Percentiles rank a stretch among this genome's conserved stretches.
These are phyloP conservation scores for Benthosema pterotum DNA, from an alignment of 2,797 vertebrate species.

Conservation along the genomic window DNA sequence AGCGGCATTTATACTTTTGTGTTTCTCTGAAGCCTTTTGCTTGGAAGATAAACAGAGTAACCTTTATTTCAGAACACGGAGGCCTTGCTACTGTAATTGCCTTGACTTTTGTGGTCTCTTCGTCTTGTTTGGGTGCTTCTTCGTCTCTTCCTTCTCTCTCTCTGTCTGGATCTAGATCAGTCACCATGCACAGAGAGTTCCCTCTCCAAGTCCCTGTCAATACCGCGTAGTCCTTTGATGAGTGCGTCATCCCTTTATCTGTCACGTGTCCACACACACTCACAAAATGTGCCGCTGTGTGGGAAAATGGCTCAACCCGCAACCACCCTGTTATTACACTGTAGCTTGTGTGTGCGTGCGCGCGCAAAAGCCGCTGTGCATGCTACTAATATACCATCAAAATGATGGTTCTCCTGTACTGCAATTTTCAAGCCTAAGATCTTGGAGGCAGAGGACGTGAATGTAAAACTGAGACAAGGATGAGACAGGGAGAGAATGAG, in stretches of 20 bases:
- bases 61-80: slow-evolving; percentile 29
- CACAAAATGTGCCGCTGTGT: slow-evolving; percentile 5
- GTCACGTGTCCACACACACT: not conserved
- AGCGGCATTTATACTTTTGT: slow-evolving; percentile 35
- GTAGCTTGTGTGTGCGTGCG: slow-evolving; percentile 16
- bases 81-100: slow-evolving; percentile 11
- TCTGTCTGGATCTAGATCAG: not conserved
- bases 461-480: not conserved
- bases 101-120: not conserved
- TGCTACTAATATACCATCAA: not conserved
- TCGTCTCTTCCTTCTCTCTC: not conserved
- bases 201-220: slow-evolving; percentile 18
- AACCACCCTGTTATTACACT: not conserved
- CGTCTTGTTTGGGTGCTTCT: not conserved
- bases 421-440: slow-evolving; percentile 3
- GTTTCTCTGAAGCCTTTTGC: slow-evolving; percentile 18
- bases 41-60: slow-evolving; percentile 27
- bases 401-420: not conserved
- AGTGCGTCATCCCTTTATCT: not conserved
- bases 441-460: not conserved
- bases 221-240: not conserved
- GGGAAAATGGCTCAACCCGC: slow-evolving; percentile 9
- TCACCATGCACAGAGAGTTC: too few species aligned
- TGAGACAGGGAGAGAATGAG: slow-evolving; percentile 1
- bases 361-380: not conserved